Conservation (phyloP, 2,113 vertebrate species). For the Burhinus bistriatus region DNA sequence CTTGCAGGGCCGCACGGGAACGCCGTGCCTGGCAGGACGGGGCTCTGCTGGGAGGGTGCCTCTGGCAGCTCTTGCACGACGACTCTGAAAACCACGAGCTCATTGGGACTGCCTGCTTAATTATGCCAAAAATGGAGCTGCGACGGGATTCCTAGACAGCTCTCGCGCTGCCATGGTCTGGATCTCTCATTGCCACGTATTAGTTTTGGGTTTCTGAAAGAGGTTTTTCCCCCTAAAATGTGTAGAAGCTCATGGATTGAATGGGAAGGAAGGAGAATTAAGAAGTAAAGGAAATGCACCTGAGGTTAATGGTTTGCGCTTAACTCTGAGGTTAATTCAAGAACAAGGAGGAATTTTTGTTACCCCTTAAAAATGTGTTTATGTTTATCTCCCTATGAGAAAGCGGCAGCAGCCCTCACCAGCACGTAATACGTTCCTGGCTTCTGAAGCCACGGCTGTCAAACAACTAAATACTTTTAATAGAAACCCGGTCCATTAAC, state of each 20-base stretch:
- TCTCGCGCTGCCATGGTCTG: neutral
- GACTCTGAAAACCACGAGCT: neutral
- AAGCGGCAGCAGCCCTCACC: neutral
- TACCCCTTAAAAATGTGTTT: neutral
- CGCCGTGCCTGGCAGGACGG: rapidly evolving
- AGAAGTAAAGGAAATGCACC: too few species aligned
- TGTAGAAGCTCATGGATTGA: neutral
- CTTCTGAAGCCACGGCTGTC: neutral
- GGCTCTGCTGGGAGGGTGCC: neutral
- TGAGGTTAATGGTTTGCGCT: neutral
- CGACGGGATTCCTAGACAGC: neutral
- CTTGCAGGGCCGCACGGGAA: neutral
- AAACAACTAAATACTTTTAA: neutral
- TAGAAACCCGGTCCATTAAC: neutral
- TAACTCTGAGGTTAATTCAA: neutral
- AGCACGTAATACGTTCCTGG: neutral
- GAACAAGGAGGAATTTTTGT: neutral
- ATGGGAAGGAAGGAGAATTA: neutral
- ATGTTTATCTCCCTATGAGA: neutral
- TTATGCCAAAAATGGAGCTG: neutral
- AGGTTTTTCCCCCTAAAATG: neutral
- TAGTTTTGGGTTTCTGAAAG: neutral
- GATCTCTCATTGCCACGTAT: neutral
- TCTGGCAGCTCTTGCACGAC: neutral
- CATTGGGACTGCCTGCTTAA: neutral